A percentile compares a stretch with the other conserved stretches of the same genome.
Conservation (phyloP, 2,113 vertebrate genomes). For the Herpailurus yagouaroundi region DNA sequence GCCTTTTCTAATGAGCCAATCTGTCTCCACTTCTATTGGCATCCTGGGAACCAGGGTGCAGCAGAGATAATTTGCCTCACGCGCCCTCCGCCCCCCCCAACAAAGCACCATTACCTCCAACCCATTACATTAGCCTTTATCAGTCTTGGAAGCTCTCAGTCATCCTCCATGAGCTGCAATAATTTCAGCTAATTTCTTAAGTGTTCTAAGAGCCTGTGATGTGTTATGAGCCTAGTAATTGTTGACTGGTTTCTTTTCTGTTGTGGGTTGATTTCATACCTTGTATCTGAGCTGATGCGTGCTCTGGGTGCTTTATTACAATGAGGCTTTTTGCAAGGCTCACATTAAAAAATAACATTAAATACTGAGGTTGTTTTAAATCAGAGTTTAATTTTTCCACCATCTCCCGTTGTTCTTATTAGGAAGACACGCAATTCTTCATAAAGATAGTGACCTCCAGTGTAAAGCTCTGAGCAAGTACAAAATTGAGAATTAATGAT, state of each 20-base stretch:
- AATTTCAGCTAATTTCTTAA: constrained; percentile 83
- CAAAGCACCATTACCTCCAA: constrained; percentile 79
- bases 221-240: constrained; percentile 82
- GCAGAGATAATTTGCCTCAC: constrained; percentile 76
- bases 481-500: constrained; percentile 68
- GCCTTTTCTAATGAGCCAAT: constrained; percentile 80
- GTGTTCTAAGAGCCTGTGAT: constrained; percentile 80
- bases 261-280: constrained; percentile 79
- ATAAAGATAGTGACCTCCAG: constrained; percentile 71
- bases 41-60: constrained; percentile 78
- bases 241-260: constrained; percentile 78
- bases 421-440: constrained; percentile 66
- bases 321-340: constrained; percentile 74
- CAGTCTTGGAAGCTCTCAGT: constrained; percentile 77
- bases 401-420: constrained; percentile 68
- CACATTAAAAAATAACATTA: constrained; percentile 78
- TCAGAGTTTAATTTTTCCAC: constrained; percentile 76
- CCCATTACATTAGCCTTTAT: constrained; percentile 78
- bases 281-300: constrained; percentile 61
- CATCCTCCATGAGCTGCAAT: constrained; percentile 77
- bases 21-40: constrained; percentile 79
- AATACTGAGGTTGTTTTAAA: constrained; percentile 75
- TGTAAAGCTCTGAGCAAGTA: constrained; percentile 68
- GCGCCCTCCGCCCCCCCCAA: background rate
- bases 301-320: constrained; percentile 75